Evolutionary conservation across 2,888 invertebrate genomes (phyloP), one percentile per base, ranked within the genome.

Genomic region (Dryobotodes eremita): DNA sequence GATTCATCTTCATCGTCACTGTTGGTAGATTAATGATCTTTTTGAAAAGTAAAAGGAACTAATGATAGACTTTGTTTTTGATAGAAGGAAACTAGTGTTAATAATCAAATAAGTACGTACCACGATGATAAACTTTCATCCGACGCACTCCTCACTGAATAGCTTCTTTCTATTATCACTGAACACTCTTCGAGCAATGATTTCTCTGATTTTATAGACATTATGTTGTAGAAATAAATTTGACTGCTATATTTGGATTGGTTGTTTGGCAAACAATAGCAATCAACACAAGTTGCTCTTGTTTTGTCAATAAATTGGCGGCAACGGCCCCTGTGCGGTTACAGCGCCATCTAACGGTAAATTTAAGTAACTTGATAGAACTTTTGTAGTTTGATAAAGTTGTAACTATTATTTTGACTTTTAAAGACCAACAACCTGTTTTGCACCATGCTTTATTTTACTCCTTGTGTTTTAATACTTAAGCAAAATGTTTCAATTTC

Each of bases 121-220:
- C 94, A 89, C n/a, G n/a, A n/a, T 5, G 95, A 94, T 26, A 94
- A 88, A 88, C 95, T 95, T 77, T 95, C 95, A n/a, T 96, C 94
- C 0, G 96, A 95, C 0, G 85, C 92, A 89, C 95, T 96, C 79
- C 91, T 92, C 10, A 93, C 91, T 0, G 96, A 96, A 86, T 94
- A 95, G 85, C 95, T 96, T 80, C 89, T 94, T 53, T 96, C 96
- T 48, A 95, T 92, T 79, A 95, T 93, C 75, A 96, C 96, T 0
- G 95, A 95, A 89, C 92, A 94, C 82, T 96, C 96, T 0, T 96
- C 96, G 62, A 93, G 93, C 55, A 95, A 85, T 2, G 95, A 96
- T 90, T 94, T 96, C 73, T 94, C 94, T 0, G 96, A 96, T 91
- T 95, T 95, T 84, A 95, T 91, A 71, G 96, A 96, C 96, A 96